Evolutionary conservation across 2,113 vertebrate species (phyloP), one percentile per base, ranked within the genome.

Genomic region (Platichthys flesus): DNA sequence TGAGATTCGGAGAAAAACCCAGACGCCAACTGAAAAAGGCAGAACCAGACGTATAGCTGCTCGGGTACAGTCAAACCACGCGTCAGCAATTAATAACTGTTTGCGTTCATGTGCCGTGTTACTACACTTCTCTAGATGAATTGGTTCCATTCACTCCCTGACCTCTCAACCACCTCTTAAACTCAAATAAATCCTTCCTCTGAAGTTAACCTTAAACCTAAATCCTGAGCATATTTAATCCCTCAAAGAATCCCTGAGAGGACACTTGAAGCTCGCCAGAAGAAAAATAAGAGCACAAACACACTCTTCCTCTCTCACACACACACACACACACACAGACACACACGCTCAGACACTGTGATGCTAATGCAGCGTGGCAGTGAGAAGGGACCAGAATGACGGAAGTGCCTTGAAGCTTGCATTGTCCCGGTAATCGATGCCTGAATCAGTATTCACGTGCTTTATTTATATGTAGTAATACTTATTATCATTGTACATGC

Each of bases 181-280:
- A 83, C 37, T 74, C 52, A 69, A 59, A 65, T 78, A 81, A 88
- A 90, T 90, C 79, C 74, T 71, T 74, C 70, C 63, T 87, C 62
- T 71, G 69, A 83, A 83, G 69, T 77, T 81, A 70, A 78, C 78
- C 80, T 80, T 58, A 87, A 87, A 85, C 55, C 67, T 72, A 77
- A 85, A 87, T 74, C 68, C 67, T 52, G 60, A 74, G 52, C 28
- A 61, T 76, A 71, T 71, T 72, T 58, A 87, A 84, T 84, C 80
- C 65, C 67, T 72, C 24, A 73, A 67, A 81, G 65, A 85, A 79
- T 67, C 69, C 79, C 64, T 16, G 35, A 67, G 58, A 82, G 47
- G 74, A 75, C 59, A 31, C 66, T 59, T 69, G 26, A 79, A 74
- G 63, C 77, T 65, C 40, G 47, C 35, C 10, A 49, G 42, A 61